Conservation (phyloP, 1,140 invertebrate genomes). For the Monochamus saltuarius region DNA sequence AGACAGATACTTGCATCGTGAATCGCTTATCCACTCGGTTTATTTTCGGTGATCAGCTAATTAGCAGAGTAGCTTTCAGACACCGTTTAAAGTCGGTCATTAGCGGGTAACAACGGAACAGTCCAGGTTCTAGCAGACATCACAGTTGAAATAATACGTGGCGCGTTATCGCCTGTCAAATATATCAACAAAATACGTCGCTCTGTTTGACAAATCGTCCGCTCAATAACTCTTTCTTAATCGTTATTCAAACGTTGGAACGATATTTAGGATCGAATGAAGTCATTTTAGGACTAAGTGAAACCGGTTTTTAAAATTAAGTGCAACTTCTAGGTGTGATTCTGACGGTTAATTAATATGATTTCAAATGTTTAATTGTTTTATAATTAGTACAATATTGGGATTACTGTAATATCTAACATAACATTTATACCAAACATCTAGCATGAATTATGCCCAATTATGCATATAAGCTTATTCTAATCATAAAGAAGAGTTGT, state of each 20-base stretch:
- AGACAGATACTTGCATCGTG: no score
- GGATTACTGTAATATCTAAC: no score
- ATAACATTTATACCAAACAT: no score
- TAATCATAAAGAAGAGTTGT: no score
- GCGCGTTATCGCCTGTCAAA: conserved; percentile 36
- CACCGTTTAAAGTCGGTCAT: conserved; percentile 31
- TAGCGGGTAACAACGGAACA: conserved; percentile 28
- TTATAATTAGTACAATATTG: no score
- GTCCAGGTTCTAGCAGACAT: conserved; percentile 25
- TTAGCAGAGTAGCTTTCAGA: conserved; percentile 26
- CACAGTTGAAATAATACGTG: conserved; percentile 30
- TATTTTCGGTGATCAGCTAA: conserved; percentile 33
- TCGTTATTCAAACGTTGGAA: conserved; percentile 1
- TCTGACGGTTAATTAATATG: no score
- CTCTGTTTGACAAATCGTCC: conserved; percentile 31
- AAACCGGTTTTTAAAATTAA: no score
- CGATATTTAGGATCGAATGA: not conserved
- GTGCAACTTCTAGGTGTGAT: no score
- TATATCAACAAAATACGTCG: conserved; percentile 32
- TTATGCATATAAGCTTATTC: no score
- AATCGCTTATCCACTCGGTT: conserved; percentile 3
- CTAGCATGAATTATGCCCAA: no score
- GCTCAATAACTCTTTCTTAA: conserved; percentile 14
- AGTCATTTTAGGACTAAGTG: no score
- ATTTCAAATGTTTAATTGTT: no score